These are phyloP conservation scores for Cheilosia soror DNA, from an alignment of 2,888 invertebrate genomes.

Conservation along the genomic window DNA sequence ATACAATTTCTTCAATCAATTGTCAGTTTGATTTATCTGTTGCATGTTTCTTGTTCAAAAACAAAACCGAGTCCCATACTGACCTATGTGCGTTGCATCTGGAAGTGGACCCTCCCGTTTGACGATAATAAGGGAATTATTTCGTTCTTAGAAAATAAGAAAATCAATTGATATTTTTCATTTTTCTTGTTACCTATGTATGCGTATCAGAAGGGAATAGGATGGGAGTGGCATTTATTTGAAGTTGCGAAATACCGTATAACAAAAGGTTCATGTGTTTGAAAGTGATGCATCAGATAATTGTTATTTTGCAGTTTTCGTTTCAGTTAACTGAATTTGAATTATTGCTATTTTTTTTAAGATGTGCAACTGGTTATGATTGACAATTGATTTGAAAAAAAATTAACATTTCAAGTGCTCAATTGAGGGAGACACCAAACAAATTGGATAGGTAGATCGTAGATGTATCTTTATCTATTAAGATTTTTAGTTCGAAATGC, in stretches of 20 bases:
- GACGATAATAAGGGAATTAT: constrained; percentile 55
- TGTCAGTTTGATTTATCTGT: constrained; percentile 71
- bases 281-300: background rate
- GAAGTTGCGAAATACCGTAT: constrained; percentile 12
- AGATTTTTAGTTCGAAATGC: no score
- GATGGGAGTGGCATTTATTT: background rate
- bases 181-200: background rate
- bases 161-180: constrained; percentile 22
- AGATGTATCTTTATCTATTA: no score
- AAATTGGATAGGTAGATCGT: no score
- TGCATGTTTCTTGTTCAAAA: constrained; percentile 54
- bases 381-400: no score
- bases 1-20: constrained; percentile 41
- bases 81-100: constrained; percentile 29
- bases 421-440: no score
- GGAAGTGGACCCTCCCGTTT: constrained; percentile 37
- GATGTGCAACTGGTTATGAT: no score
- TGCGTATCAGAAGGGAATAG: background rate
- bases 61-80: constrained; percentile 30
- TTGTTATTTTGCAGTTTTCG: background rate
- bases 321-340: background rate
- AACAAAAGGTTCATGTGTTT: background rate
- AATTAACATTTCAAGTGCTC: no score
- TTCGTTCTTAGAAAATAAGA: constrained; percentile 46
- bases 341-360: no score